phyloP scores from a whole-genome alignment of 2,888 invertebrate genomes.

The Campoplex capitator region DNA sequence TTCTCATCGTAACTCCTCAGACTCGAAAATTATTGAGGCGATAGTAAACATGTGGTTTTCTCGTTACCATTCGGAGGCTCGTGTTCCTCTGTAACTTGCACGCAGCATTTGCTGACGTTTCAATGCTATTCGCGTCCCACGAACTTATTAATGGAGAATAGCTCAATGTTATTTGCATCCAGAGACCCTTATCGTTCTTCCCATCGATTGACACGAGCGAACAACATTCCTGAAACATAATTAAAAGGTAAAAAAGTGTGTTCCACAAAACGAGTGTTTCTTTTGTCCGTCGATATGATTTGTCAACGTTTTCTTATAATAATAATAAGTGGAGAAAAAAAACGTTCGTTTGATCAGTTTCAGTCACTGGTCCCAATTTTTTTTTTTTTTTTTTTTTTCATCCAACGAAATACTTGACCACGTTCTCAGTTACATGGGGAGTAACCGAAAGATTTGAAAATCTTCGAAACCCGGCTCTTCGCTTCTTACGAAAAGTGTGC shows the following conservation, averaged over 20 bases:
- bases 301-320: not conserved
- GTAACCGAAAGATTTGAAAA: slow-evolving; percentile 20
- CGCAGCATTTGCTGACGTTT: not conserved
- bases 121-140: not conserved
- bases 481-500: slow-evolving; percentile 25
- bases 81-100: not conserved
- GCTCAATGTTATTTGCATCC: not conserved
- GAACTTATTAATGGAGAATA: not conserved
- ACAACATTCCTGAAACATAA: too few species aligned
- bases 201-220: too few species aligned
- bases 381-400: too few species aligned
- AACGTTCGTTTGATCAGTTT: not conserved
- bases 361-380: not conserved
- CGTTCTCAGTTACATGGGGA: not conserved
- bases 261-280: too few species aligned
- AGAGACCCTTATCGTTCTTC: not conserved
- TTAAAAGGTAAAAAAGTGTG: too few species aligned
- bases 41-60: not conserved
- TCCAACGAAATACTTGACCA: not conserved
- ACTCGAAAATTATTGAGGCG: not conserved
- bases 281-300: too few species aligned
- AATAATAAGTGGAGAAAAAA: not conserved
- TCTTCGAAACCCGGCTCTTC: slow-evolving; percentile 19
- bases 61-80: not conserved
- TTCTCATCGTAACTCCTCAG: not conserved